These are phyloP conservation scores for Baryphthengus martii DNA, from an alignment of 2,113 vertebrate genomes.

Conservation along the genomic window DNA sequence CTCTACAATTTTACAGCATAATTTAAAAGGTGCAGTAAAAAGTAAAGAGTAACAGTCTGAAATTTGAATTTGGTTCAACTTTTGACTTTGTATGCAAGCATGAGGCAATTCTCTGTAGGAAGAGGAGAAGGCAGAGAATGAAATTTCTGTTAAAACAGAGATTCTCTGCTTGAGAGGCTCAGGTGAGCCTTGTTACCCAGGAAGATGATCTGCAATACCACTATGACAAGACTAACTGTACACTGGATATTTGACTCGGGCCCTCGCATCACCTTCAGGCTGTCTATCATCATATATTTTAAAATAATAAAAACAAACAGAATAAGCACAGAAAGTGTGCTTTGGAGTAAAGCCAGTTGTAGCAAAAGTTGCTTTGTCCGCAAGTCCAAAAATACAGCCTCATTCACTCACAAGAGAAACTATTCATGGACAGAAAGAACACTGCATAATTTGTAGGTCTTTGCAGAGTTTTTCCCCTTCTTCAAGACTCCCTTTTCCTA, in stretches of 20 bases:
- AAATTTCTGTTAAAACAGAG: not conserved
- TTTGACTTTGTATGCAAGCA: not conserved
- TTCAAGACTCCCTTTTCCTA: conserved; percentile 30
- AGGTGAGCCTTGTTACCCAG: not conserved
- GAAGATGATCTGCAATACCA: not conserved
- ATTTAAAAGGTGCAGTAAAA: not conserved
- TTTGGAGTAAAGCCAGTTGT: conserved; percentile 20
- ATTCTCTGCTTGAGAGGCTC: not conserved
- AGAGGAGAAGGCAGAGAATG: not conserved
- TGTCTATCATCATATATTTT: not conserved
- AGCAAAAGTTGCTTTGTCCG: conserved; percentile 35
- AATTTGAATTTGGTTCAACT: not conserved
- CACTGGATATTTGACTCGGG: not conserved
- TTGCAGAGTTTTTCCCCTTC: not conserved
- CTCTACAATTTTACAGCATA: not conserved
- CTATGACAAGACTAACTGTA: not conserved
- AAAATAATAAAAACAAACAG: not conserved
- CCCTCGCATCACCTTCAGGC: not conserved
- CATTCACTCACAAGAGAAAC: conserved; percentile 28
- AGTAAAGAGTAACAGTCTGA: not conserved
- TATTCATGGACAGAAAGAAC: conserved; percentile 32
- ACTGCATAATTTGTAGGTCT: conserved; percentile 41
- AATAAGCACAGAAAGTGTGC: not conserved
- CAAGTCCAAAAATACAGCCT: conserved; percentile 19
- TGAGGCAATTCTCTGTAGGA: not conserved